phyloP scores from a whole-genome alignment of 2,888 invertebrate genomes.

The Hirtodrosophila histrioides region DNA sequence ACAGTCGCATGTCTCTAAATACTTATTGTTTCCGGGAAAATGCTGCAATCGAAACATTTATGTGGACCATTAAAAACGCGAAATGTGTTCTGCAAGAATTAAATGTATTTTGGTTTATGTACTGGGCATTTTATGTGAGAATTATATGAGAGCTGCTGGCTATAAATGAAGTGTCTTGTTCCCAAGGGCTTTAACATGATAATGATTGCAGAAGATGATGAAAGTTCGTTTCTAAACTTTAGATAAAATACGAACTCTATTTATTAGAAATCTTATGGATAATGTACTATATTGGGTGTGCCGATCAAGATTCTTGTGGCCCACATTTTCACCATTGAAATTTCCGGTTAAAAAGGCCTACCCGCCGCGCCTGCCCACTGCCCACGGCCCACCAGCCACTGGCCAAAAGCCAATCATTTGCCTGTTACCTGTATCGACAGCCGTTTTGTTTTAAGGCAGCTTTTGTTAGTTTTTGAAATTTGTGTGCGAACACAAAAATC shows the following conservation, averaged over 20 bases:
- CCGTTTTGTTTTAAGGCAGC: constrained; percentile 38
- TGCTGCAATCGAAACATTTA: constrained; percentile 19
- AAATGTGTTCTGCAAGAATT: constrained; percentile 14
- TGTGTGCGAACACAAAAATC: constrained; percentile 69
- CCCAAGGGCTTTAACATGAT: neutral
- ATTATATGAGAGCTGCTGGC: neutral
- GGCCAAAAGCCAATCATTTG: constrained; percentile 32
- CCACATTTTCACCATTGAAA: constrained; percentile 27
- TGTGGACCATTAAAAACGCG: constrained; percentile 7
- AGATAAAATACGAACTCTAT: neutral
- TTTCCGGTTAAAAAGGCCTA: constrained; percentile 41
- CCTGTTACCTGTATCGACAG: constrained; percentile 46
- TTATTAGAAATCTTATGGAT: neutral
- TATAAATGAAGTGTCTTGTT: neutral
- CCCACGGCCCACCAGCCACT: no score
- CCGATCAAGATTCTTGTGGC: constrained; percentile 27
- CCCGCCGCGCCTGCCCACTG: no score
- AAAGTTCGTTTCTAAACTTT: neutral
- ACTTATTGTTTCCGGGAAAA: constrained; percentile 14
- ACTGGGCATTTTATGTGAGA: no score
- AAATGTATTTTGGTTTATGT: constrained; percentile 4
- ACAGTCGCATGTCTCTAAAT: neutral
- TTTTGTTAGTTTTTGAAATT: constrained; percentile 59
- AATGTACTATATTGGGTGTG: neutral
- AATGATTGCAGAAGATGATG: neutral